Evolutionary conservation across 2,888 invertebrate species (phyloP), one percentile per base, ranked within the genome.

Genomic region (Autographa gamma): DNA sequence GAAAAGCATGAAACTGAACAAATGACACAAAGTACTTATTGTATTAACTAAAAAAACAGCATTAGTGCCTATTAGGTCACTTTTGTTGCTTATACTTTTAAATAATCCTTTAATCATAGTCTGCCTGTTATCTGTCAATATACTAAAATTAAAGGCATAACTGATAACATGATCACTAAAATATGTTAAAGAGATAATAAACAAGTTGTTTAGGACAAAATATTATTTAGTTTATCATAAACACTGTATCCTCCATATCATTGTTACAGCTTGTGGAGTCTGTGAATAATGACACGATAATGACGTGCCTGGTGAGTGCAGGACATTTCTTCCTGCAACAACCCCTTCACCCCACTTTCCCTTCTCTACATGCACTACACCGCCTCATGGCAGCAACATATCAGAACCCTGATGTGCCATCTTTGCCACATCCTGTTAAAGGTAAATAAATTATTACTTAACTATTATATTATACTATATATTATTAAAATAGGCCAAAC

Each of bases 271-370:
- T 99, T 80, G 97, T 99, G 86, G 98, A 98, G 92, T 98, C 98
- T 63, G 98, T 99, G 66, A 98, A 98, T 91, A 98, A 99, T 89
- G 99, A 99, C 94, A 98, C 99, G 34, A 97, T 98, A 76, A 97
- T 99, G 85, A 98, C 98, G 89, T 97, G 98, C 85, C 97, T 99
- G 88, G 97, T 98, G 79, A 97, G 97, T 78, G 98, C 98, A 65
- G 97, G 98, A 59, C 98, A 99, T 91, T 96, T 99, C 89, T 99
- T 99, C 95, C 96, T 99, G 72, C 99, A 99, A 92, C 98, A 99
- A 92, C 99, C 99, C 4, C 97, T 98, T 72, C 99, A 99, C 95
- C 99, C 99, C 8, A 97, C 99, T 60, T 99, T 98, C 96, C 98
- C 98, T 19, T 97, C 97, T 71, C 96, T 99, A 83, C 97, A 97